A percentile compares a stretch with the other conserved stretches of the same genome.
Conservation (phyloP, 2,113 vertebrate genomes). For the Centropus bengalensis region DNA sequence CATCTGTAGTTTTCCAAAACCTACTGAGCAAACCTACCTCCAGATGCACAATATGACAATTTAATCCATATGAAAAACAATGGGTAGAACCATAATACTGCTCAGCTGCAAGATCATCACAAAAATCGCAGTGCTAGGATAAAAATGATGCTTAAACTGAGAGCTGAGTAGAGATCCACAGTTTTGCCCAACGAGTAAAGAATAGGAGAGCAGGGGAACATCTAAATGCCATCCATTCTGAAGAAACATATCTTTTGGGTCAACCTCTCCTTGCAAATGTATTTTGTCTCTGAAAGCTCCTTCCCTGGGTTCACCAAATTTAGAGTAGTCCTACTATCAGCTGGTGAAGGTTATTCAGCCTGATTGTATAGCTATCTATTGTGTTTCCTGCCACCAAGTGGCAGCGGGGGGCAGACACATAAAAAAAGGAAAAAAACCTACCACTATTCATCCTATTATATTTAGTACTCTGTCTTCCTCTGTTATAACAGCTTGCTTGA, state of each 20-base stretch:
- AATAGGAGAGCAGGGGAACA: background rate
- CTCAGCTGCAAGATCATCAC: background rate
- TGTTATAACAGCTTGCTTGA: slow-evolving; percentile 14
- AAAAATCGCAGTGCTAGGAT: background rate
- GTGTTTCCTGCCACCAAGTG: background rate
- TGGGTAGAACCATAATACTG: background rate
- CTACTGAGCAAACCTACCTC: background rate
- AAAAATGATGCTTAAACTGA: background rate
- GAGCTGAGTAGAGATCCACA: background rate
- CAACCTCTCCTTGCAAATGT: background rate
- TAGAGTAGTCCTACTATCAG: background rate
- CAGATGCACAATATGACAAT: background rate
- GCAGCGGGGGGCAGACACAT: too few relatives aligned
- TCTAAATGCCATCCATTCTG: background rate
- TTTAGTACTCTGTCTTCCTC: slow-evolving; percentile 9
- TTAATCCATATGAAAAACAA: slow-evolving; percentile 42
- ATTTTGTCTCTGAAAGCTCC: background rate
- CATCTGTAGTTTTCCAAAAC: background rate
- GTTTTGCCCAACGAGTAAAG: background rate
- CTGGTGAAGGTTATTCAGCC: background rate
- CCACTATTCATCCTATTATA: background rate
- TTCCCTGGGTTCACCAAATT: background rate
- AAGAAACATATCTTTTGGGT: background rate
- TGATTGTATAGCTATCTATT: background rate
- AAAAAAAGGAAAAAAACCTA: background rate